Evolutionary conservation across 2,888 invertebrate genomes (phyloP).

Genomic region (Synergus itoensis): DNA sequence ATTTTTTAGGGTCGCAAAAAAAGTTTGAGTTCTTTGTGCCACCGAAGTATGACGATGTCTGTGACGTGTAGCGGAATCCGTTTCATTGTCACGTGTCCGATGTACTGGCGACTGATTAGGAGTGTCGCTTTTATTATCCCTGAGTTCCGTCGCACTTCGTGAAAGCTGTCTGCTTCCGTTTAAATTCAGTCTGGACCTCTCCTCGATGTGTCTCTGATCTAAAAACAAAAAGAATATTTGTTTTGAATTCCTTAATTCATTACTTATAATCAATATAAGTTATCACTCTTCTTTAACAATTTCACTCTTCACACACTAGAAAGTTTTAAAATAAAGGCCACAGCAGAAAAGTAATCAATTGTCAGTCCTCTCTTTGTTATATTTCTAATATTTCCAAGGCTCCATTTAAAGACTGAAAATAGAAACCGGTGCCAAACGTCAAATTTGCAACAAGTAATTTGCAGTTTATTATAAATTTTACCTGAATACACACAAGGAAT

Average conservation of each 20-base stretch:
- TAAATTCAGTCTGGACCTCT: constrained; percentile 71
- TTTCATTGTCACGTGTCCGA: constrained; percentile 52
- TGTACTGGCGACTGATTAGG: constrained; percentile 47
- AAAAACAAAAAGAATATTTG: background rate
- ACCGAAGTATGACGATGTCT: constrained; percentile 84
- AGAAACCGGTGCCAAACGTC: background rate
- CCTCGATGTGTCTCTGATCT: constrained; percentile 64
- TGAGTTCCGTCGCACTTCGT: constrained; percentile 89
- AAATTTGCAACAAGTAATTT: background rate
- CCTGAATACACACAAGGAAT: background rate
- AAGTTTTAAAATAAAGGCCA: background rate
- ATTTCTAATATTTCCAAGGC: background rate
- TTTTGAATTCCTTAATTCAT: too few species aligned
- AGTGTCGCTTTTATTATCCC: constrained; percentile 62
- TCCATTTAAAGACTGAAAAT: background rate
- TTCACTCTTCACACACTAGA: background rate
- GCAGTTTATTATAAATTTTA: background rate
- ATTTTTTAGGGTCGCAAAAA: constrained; percentile 90
- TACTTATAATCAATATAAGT: background rate
- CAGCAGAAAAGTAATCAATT: background rate
- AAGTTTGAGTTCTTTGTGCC: constrained; percentile 89
- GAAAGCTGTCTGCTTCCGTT: constrained; percentile 84
- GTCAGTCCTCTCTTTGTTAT: too few species aligned
- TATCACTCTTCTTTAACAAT: background rate
- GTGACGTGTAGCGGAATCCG: constrained; percentile 63